A percentile compares a stretch with the other conserved stretches of the same genome.
phyloP scores from a whole-genome alignment of 1,140 invertebrate species.

The Pinna nobilis region DNA sequence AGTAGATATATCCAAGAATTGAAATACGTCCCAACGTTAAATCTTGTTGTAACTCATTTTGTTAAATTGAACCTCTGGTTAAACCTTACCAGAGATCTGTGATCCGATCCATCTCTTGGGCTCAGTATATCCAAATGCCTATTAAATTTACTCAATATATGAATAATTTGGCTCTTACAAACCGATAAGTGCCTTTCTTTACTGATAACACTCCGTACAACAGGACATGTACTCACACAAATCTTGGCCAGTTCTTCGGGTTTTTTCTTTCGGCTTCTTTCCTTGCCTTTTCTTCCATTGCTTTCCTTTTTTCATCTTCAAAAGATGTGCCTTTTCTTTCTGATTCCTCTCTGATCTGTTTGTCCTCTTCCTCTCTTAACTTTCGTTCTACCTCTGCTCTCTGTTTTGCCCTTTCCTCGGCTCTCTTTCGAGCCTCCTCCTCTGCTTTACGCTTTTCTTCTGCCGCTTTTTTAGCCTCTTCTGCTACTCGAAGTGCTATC shows the following conservation, averaged over 20 bases:
- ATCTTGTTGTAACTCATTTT: no score
- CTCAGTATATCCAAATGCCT: no score
- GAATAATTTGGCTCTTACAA: no score
- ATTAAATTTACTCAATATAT: no score
- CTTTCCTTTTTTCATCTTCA: constrained; percentile 38
- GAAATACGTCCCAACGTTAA: no score
- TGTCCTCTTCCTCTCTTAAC: constrained; percentile 43
- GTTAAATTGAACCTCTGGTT: no score
- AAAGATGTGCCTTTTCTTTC: constrained; percentile 52
- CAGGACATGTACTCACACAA: constrained; percentile 44
- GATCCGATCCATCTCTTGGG: no score
- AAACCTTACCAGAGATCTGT: no score
- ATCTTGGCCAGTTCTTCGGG: constrained; percentile 60
- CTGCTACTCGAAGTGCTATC: constrained; percentile 26
- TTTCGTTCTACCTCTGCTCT: constrained; percentile 55
- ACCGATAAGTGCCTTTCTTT: no score
- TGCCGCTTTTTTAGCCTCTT: constrained; percentile 47
- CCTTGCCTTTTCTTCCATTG: constrained; percentile 41
- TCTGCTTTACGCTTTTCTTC: constrained; percentile 41
- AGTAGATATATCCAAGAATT: no score
- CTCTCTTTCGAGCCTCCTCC: constrained; percentile 39
- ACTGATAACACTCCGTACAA: no score
- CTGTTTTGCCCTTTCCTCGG: constrained; percentile 46
- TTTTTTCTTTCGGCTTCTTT: constrained; percentile 51
- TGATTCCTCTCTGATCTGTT: constrained; percentile 34